Base-by-base conservation (phyloP, 2,113 vertebrate species). In the Pollimyrus isidori region DNA sequence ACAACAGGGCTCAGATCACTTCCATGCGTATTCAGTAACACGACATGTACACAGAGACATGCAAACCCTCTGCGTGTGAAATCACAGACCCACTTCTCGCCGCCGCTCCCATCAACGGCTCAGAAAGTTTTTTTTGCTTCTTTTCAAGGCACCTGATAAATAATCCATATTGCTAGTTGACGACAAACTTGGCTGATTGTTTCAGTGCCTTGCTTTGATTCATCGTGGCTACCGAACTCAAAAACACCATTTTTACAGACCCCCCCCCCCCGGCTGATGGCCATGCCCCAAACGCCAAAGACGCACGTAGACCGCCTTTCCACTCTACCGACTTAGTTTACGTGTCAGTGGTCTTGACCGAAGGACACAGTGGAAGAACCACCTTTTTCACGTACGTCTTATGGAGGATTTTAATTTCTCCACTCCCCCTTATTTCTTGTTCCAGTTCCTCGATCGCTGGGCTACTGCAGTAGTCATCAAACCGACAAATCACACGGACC, bases 141-240 rank as follows among this genome's bases (percentile, higher is more conserved):
- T 93, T 93, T 89, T 92, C 93, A 95, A 95, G 95, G 95, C 95
- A 95, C 95, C 92, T 65, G 91, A 94, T 92, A 86, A 92, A 94
- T 92, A 86, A 92, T 92, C 89, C 7, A 1, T 91, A 90, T 92
- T 87, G 86, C 85, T 86, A 7, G 42, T 89, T 65, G 83, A 49
- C 30, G 65, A 73, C 26, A 11, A 82, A 83, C 39, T 21, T 21
- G 69, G 26, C n/a, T 50, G 73, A 83, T 42, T 7, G 19, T 35
- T 90, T 56, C 17, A 23, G 13, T 19, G 45, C n/a, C 30, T 87
- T 23, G 13, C 42, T 87, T 45, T 84, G 52, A 30, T 82, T 21
- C 88, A n/a, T 69, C 1, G 48, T 35, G 5, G 13, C 19, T 39
- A 23, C 26, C 15, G 26, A 58, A 23, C 49, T 46, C 17, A 80